Percentiles rank a stretch among this genome's conserved stretches.
Conservation (phyloP, 2,113 vertebrate species). For the Protomyctophum bolini region DNA sequence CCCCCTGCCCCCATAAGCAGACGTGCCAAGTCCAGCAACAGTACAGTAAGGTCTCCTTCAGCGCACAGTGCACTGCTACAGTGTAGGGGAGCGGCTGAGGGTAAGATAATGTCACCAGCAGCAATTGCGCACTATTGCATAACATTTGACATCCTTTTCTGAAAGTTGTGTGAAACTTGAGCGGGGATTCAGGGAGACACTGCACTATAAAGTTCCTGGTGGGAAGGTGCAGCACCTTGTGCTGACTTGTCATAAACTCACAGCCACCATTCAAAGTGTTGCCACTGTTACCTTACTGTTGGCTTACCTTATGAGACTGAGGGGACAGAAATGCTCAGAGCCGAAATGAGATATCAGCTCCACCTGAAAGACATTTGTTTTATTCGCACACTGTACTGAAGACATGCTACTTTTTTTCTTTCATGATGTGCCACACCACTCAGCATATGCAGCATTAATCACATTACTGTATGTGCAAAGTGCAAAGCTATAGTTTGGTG, state of each 20-base stretch:
- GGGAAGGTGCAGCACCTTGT: neutral
- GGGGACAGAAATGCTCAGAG: constrained; percentile 98
- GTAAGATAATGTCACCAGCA: neutral
- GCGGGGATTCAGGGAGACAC: too few relatives aligned
- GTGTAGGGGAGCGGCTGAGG: neutral
- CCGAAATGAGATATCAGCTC: constrained; percentile 97
- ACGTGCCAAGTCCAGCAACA: constrained; percentile 4
- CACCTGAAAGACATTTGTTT: constrained; percentile 80
- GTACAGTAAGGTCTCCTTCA: constrained; percentile 2
- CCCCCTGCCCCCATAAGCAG: neutral
- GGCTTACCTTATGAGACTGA: constrained; percentile 94
- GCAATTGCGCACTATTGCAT: neutral
- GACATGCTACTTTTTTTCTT: neutral
- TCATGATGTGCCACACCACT: neutral
- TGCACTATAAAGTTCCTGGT: too few relatives aligned
- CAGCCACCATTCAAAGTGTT: neutral
- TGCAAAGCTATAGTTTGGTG: constrained; percentile 23
- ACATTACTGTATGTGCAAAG: neutral
- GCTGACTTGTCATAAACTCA: neutral
- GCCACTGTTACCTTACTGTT: neutral
- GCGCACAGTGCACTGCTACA: neutral
- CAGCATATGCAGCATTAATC: neutral
- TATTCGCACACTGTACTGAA: neutral
- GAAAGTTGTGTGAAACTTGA: neutral
- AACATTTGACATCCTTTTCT: neutral